Evolutionary conservation across 2,797 vertebrate genomes (phyloP), one percentile per base, ranked within the genome.

Genomic region (Cynodonichthys magdalenae): DNA sequence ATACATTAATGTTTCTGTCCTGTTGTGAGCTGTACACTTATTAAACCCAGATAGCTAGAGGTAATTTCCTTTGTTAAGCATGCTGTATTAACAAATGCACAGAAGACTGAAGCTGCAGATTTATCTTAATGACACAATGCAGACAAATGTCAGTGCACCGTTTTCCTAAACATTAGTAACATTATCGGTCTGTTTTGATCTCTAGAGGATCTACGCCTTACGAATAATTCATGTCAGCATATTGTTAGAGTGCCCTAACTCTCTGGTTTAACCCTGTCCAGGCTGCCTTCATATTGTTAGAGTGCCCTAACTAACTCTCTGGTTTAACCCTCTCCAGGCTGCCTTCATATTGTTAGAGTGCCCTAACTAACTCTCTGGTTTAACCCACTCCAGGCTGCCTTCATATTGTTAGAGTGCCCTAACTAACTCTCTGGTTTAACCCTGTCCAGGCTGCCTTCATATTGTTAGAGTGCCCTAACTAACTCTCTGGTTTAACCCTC

Each of bases 211-310:
- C 64, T 19, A 52, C 36, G 19, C 10, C 15, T 15, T 48, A 57
- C 29, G 18, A 36, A 65, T 67, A 49, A 69, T 75, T 75, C 46
- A 71, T 51, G 56, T 60, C 27, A 63, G 74, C 72, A 52, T 61
- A 51, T 77, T 73, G 74, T 69, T 41, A 12, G 56, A 52, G 57
- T 2, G 67, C 20, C 60, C 67, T 34, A 50, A 71, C 60, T 51
- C 60, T 51, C 24, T 24, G 24, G 24, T 24, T 24, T 24, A 24
- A 24, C 24, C 27, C 63, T 64, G 28, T 3, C 2, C 24, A 24
- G 24, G 24, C 24, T 24, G 24, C n/a, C n/a, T n/a, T n/a, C 72
- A 52, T 61, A 51, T 77, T 73, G 74, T 69, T 41, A 12, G 56
- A 52, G 57, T 2, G 67, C 20, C 60, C 67, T 34, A 50, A 71